Conservation (phyloP, 2,888 invertebrate species). For the Nymphalis c-album region DNA sequence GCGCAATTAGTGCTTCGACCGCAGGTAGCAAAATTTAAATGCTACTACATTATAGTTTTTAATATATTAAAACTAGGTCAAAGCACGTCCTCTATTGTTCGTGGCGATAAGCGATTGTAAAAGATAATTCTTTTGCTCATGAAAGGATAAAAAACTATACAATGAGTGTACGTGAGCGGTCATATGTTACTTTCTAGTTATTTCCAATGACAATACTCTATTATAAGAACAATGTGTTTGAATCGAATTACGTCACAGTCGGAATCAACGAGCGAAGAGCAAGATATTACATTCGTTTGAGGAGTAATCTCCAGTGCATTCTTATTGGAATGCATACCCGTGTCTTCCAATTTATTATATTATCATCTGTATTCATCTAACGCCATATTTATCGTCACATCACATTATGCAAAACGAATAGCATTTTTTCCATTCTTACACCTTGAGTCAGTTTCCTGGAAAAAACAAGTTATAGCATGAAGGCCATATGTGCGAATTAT, state of each 20-base stretch:
- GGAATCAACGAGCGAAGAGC: slow-evolving; percentile 17
- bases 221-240: slow-evolving; percentile 36
- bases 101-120: background rate
- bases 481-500: too few relatives aligned
- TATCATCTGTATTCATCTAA: slow-evolving; percentile 48
- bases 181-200: slow-evolving; percentile 49
- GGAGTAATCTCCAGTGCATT: slow-evolving; percentile 45
- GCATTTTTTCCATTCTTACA: slow-evolving; percentile 20
- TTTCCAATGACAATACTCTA: slow-evolving; percentile 55
- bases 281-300: slow-evolving; percentile 33
- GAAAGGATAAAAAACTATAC: background rate
- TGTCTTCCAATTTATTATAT: slow-evolving; percentile 45
- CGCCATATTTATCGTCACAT: slow-evolving; percentile 20
- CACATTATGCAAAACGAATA: slow-evolving; percentile 24
- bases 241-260: slow-evolving; percentile 26
- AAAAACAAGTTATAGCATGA: background rate
- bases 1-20: slow-evolving; percentile 9
- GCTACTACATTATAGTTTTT: background rate
- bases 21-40: background rate
- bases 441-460: slow-evolving; percentile 22
- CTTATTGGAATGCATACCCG: slow-evolving; percentile 57
- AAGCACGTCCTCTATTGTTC: background rate
- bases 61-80: slow-evolving; percentile 7
- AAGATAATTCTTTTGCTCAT: background rate
- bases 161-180: slow-evolving; percentile 8